Base-by-base conservation (phyloP, 1,140 invertebrate species). In the Goniozus legneri region DNA sequence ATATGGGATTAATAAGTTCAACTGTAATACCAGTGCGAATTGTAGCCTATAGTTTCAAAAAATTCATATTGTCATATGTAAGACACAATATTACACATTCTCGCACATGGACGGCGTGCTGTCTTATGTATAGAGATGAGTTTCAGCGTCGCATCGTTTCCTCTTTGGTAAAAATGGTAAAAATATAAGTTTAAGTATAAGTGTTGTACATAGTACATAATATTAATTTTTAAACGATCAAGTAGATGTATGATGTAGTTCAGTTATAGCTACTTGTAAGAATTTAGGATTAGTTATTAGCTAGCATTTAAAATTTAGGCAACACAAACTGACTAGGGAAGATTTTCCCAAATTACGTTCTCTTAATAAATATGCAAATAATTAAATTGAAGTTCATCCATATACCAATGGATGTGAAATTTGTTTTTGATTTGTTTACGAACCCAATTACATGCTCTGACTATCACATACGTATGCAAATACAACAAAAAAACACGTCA, bases 191-290 rank as follows among this genome's bases (percentile, higher is more conserved):
- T 50, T 68, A 66, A 68, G 30, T 54, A 44, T 69, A 69, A 72
- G 65, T 65, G 62, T 67, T 76, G 73, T 76, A 75, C 55, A 76
- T 74, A 76, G 67, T 75, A 73, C 56, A 70, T 74, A 73, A 65
- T 72, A 73, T 54, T 72, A 73, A 60, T 60, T 67, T 69, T 49
- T 71, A 73, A 70, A 64, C 62, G 55, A 67, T 52, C 62, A 69
- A 71, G 64, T 73, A 71, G 69, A 63, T 67, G 68, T 67, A 67
- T 58, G 56, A 73, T 69, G 62, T 73, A 65, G 66, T 65, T 71
- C 69, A 71, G 40, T 38, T 41, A 55, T 55, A 37, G 39, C 42
- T 58, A 52, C n/a, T 39, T 33, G 32, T 33, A 33, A 33, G 53
- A 60, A 43, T 58, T 51, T 73, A 72, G 66, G 62, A 60, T 64